Evolutionary conservation across 2,888 invertebrate genomes (phyloP), one percentile per base, ranked within the genome.

Genomic region (Fabriciana adippe): DNA sequence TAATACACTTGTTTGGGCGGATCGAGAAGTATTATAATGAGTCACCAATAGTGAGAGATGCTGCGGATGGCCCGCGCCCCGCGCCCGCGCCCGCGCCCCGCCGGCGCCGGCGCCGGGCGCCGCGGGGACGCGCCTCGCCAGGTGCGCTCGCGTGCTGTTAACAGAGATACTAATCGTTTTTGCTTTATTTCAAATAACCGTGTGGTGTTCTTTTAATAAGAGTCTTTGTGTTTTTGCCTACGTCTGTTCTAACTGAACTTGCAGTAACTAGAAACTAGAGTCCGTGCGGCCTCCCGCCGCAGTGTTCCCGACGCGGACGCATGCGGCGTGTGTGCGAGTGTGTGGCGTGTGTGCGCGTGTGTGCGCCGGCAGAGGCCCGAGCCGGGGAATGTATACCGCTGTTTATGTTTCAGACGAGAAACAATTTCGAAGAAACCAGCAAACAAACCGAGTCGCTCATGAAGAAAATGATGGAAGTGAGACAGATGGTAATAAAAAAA

Each of bases 381-480:
- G 67, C 59, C 61, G n/a, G 35, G 51, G 18, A 21, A 13, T 35
- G 6, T 48, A 47, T 3, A 60, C 6, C n/a, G 16, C 11, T 47
- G 21, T 6, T 51, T 48, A 26, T 8, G 48, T 81, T 76, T 80
- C 94, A 98, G 97, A 97, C 98, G 79, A 94, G 98, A 88, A 97
- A 96, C 89, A 97, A 97, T 93, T 98, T 98, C 94, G 96, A 97
- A 88, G 96, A 97, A 83, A 97, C 97, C 70, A 95, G 97, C 89
- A 96, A 96, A 87, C 97, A 98, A 93, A 97, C 98, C 54, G 97
- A 97, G 89, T 95, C 95, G 82, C 94, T 99, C 85, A 99, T 98
- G 96, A 96, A 97, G 92, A 98, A 98, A 94, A 98, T 99, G 96
- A 96, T 99, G 94, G 98, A 99, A 93, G 96, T 97, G 86, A 93